phyloP scores from a whole-genome alignment of 2,113 vertebrate species.

The Lasiurus cinereus region DNA sequence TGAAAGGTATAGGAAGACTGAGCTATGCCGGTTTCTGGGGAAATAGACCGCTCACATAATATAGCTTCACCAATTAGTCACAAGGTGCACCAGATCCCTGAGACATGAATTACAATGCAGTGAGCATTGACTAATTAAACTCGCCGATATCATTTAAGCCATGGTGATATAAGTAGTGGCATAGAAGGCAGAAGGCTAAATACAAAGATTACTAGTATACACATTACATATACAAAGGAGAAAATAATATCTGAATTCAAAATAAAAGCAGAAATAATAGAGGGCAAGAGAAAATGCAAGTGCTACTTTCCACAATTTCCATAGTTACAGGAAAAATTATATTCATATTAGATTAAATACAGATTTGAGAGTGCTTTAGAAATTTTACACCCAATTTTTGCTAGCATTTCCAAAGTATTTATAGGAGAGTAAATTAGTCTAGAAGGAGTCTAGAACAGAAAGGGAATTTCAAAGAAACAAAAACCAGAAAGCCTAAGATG shows the following conservation, averaged over 20 bases:
- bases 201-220: constrained; percentile 13
- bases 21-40: neutral
- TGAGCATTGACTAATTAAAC: neutral
- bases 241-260: constrained; percentile 25
- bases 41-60: neutral
- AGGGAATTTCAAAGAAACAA: constrained; percentile 12
- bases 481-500: neutral
- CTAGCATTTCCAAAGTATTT: constrained; percentile 29
- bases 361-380: constrained; percentile 30
- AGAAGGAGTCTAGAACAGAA: constrained; percentile 11
- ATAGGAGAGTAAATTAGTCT: neutral
- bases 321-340: neutral
- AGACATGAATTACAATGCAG: neutral
- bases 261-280: constrained; percentile 2
- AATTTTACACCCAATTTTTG: neutral
- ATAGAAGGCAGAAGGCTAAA: neutral
- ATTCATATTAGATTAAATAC: constrained; percentile 23
- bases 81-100: neutral
- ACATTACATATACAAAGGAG: neutral
- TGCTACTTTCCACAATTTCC: constrained; percentile 19
- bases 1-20: neutral
- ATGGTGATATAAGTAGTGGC: neutral
- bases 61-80: neutral
- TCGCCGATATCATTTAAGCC: neutral
- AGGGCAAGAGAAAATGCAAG: neutral